These are phyloP conservation scores for Steatornis caripensis DNA, from an alignment of 2,113 vertebrate genomes.

Conservation along the genomic window DNA sequence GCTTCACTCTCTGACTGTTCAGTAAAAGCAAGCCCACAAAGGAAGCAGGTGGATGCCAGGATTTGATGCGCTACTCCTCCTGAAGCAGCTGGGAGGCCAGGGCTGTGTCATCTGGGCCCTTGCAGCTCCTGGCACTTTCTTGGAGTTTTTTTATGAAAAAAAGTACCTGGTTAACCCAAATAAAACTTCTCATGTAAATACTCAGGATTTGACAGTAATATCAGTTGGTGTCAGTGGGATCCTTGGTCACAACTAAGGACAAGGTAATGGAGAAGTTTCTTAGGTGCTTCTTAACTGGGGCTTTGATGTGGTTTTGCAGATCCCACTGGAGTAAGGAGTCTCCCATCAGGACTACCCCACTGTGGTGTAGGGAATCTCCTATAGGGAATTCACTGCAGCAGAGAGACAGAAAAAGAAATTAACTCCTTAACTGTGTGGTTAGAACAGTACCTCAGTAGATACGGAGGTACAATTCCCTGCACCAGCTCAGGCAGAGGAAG, in stretches of 20 bases:
- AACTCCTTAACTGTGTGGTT: neutral
- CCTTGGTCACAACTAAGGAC: neutral
- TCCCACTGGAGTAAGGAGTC: neutral
- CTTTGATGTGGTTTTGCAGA: neutral
- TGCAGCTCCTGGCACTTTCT: accelerated
- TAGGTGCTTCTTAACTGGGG: neutral
- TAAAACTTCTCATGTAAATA: neutral
- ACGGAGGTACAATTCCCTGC: neutral
- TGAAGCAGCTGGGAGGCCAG: neutral
- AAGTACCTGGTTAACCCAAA: neutral
- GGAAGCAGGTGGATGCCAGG: accelerated
- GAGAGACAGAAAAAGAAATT: neutral
- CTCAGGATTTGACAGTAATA: neutral
- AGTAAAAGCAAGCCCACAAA: neutral
- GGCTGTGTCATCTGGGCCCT: no score
- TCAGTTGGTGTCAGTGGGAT: neutral
- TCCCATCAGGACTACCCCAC: accelerated
- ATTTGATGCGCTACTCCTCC: neutral
- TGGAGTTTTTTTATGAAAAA: neutral
- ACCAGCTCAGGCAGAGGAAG: neutral
- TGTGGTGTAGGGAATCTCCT: neutral
- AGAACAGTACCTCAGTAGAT: neutral
- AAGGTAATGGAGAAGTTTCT: neutral
- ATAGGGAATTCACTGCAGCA: neutral
- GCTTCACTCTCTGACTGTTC: neutral